Conservation (phyloP, 2,797 vertebrate species). For the Coreius guichenoti region DNA sequence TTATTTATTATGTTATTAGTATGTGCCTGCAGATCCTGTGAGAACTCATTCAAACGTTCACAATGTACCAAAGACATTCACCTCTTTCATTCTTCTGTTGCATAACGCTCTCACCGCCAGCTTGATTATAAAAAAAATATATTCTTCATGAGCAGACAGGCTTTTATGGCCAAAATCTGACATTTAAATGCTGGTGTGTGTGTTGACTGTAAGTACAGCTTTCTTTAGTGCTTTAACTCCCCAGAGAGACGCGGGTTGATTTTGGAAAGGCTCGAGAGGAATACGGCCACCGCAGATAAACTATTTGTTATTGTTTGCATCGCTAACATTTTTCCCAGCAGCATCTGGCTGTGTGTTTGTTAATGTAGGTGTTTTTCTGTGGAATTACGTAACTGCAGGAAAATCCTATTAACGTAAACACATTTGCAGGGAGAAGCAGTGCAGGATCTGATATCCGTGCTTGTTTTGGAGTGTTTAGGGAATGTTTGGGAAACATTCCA, state of each 20-base stretch:
- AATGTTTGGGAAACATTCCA: slow-evolving; percentile 41
- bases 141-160: not conserved
- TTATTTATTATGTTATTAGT: not conserved
- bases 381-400: slow-evolving; percentile 48
- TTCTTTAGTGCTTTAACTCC: slow-evolving; percentile 38
- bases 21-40: not conserved
- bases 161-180: not conserved
- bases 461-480: slow-evolving; percentile 20
- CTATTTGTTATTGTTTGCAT: slow-evolving; percentile 64
- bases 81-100: not conserved
- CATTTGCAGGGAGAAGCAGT: not conserved
- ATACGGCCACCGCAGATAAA: slow-evolving; percentile 63
- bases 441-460: not conserved
- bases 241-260: slow-evolving; percentile 64
- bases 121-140: not conserved
- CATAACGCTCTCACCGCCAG: not conserved
- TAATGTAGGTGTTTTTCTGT: slow-evolving; percentile 53
- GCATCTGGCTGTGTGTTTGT: slow-evolving; percentile 48
- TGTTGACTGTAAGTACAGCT: slow-evolving; percentile 15
- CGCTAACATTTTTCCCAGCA: slow-evolving; percentile 58
- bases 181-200: not conserved
- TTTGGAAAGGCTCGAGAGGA: slow-evolving; percentile 69
- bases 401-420: slow-evolving; percentile 32
- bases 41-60: not conserved
- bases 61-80: not conserved